Evolutionary conservation across 2,113 vertebrate genomes (phyloP).

Genomic region (Engystomops pustulosus): DNA sequence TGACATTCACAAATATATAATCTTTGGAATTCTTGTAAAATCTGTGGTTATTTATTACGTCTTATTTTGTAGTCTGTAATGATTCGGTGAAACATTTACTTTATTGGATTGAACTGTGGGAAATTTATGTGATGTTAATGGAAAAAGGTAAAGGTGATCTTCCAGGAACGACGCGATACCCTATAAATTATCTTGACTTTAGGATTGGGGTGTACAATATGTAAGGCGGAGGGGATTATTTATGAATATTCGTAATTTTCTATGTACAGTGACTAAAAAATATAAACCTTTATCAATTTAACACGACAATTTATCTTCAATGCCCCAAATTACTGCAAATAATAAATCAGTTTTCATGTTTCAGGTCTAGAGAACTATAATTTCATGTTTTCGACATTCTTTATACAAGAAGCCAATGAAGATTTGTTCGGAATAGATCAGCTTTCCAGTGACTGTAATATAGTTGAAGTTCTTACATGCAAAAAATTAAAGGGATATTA

Average conservation of each 20-base stretch:
- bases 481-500: no score
- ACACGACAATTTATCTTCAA: not conserved
- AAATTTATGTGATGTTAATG: not conserved
- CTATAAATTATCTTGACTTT: not conserved
- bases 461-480: no score
- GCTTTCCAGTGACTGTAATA: no score
- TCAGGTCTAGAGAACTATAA: no score
- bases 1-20: not conserved
- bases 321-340: no score
- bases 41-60: not conserved
- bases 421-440: no score
- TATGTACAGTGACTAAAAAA: not conserved
- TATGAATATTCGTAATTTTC: not conserved
- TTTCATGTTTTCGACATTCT: no score
- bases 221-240: not conserved
- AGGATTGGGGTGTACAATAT: no score
- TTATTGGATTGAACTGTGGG: not conserved
- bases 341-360: no score
- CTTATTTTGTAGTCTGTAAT: not conserved
- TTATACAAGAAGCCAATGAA: no score
- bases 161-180: not conserved
- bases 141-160: not conserved
- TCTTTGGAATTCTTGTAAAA: no score
- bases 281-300: not conserved
- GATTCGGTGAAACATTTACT: not conserved